Evolutionary conservation across 1,140 invertebrate genomes (phyloP).

Genomic region (Neotoxoptera formosana): DNA sequence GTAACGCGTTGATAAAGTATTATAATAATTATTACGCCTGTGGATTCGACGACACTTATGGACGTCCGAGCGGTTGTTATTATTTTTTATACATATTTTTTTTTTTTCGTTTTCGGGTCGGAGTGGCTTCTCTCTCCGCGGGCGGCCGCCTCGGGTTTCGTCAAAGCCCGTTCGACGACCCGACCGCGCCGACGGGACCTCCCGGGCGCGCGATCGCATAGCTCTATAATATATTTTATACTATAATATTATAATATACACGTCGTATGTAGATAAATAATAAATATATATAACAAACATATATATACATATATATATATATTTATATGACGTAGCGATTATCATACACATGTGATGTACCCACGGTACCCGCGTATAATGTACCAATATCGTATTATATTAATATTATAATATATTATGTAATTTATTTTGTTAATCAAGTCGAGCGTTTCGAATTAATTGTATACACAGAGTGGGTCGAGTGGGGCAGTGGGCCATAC

Average conservation of each 20-base stretch:
- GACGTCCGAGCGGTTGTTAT: not conserved
- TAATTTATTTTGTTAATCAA: not conserved
- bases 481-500: not conserved
- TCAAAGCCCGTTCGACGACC: constrained; percentile 31
- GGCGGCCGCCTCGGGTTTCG: not conserved
- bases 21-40: not conserved
- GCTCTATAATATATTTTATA: not conserved
- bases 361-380: not conserved
- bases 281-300: no score
- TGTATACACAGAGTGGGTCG: not conserved
- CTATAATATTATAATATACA: constrained; percentile 4
- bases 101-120: not conserved
- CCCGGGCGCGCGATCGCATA: not conserved
- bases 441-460: not conserved
- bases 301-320: not conserved
- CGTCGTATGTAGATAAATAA: not conserved
- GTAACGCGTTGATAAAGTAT: not conserved
- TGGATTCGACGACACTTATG: not conserved
- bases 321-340: not conserved
- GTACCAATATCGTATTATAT: not conserved
- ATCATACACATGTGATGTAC: not conserved
- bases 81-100: not conserved
- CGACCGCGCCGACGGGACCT: not conserved
- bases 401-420: not conserved
- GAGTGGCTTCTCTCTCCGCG: not conserved